Conservation (phyloP, 2,113 vertebrate species). For the Pristiophorus japonicus region DNA sequence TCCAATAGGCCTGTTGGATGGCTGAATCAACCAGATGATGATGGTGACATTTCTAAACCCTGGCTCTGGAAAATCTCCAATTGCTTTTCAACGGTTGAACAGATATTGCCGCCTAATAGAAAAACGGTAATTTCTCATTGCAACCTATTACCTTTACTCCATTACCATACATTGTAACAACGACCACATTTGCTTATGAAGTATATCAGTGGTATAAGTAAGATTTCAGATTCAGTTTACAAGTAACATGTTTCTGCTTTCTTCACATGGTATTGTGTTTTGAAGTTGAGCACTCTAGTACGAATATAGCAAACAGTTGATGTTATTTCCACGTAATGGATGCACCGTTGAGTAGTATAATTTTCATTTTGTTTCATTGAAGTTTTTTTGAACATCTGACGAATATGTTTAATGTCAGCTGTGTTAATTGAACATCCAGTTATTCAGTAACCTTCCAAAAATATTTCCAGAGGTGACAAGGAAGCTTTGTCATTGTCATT, state of each 20-base stretch:
- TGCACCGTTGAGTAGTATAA: background rate
- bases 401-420: background rate
- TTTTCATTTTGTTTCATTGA: background rate
- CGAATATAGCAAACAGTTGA: background rate
- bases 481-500: background rate
- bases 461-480: background rate
- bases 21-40: constrained; percentile 66
- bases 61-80: constrained; percentile 85
- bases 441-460: background rate
- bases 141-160: background rate
- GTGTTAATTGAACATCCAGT: background rate
- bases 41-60: constrained; percentile 58
- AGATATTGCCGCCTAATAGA: constrained; percentile 55
- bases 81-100: constrained; percentile 77
- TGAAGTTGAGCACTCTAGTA: background rate
- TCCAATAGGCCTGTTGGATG: constrained; percentile 64
- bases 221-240: background rate
- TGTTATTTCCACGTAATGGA: background rate
- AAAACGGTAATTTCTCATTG: constrained; percentile 62
- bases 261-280: background rate
- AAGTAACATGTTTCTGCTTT: background rate
- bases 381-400: background rate
- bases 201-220: background rate
- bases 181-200: background rate
- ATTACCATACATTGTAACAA: background rate